phyloP scores from a whole-genome alignment of 2,888 invertebrate genomes.

The Macaria notata region DNA sequence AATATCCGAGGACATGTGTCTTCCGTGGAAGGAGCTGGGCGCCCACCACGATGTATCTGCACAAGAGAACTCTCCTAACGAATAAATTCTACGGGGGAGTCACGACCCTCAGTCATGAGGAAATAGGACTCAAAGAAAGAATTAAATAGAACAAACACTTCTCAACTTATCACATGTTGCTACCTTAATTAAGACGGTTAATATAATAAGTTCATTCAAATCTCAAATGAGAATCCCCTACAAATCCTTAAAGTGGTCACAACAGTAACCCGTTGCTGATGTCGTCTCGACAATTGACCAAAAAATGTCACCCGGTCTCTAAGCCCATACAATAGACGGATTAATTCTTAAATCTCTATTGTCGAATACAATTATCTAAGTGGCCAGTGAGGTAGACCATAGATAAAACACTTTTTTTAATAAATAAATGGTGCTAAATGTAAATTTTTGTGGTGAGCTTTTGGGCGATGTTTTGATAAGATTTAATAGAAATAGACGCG shows the following conservation, averaged over 20 bases:
- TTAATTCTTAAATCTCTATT: slow-evolving; percentile 47
- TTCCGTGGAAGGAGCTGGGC: no score
- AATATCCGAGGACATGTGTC: no score
- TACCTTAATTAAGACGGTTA: no score
- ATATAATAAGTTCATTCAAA: slow-evolving; percentile 5
- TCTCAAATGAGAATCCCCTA: not conserved
- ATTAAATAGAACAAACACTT: no score
- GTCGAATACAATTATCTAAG: slow-evolving; percentile 42
- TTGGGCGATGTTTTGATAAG: no score
- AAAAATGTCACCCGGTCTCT: slow-evolving; percentile 33
- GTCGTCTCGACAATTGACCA: slow-evolving; percentile 9
- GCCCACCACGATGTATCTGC: no score
- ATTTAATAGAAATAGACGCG: no score
- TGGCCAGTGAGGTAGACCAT: slow-evolving; percentile 36
- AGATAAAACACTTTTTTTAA: slow-evolving; percentile 29
- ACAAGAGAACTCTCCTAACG: no score
- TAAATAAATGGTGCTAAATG: slow-evolving; percentile 28
- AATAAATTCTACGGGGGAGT: no score
- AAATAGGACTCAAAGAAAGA: no score
- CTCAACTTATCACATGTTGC: no score
- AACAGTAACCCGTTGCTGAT: slow-evolving; percentile 37
- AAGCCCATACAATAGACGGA: slow-evolving; percentile 44
- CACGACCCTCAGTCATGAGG: no score
- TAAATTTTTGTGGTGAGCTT: slow-evolving; percentile 8
- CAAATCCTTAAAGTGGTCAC: slow-evolving; percentile 31